Base-by-base conservation (phyloP, 2,113 vertebrate genomes). In the Chionodraco myersi region DNA sequence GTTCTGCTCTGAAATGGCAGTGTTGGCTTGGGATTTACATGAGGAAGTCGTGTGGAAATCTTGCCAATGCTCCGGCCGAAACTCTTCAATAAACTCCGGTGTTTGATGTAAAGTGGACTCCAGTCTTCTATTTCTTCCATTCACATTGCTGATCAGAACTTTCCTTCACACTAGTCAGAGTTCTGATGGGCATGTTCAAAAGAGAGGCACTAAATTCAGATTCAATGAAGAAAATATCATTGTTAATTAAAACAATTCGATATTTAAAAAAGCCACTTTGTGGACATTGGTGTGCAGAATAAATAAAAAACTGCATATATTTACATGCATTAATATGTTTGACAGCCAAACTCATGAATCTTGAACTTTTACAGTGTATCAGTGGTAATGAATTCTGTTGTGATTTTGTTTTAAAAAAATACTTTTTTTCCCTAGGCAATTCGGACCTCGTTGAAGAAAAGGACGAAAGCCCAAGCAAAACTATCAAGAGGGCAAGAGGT, bases 401-500 rank as follows among this genome's bases (percentile, higher is more conserved):
- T 68, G n/a, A 11, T 66, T 41, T 34, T 71, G 9, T n/a, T 21
- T 41, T 14, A 1, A n/a, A n/a, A 2, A 6, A 16, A 67, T 15
- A 11, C 47, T 54, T 30, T 48, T 12, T 54, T 30, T 47, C 18
- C 4, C 7, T 7, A 64, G 51, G 4, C 9, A 34, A 56, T 10
- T 4, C 60, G 47, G 15, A 69, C 10, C 10, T 23, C n/a, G 18
- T 1, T 53, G 54, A 57, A 49, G 57, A 9, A 47, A 52, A 79
- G 10, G 14, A 75, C 14, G 13, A 41, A 16, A 45, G 4, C 0
- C 1, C 4, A 10, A 23, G 51, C 2, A 47, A 8, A 26, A 7
- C 7, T 12, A 3, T 3, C 1, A 11, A 0, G 0, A 76, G 2
- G 2, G 3, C 10, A 59, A 87, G 1, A 83, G 84, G 91, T 91